Percentiles rank a stretch among this genome's conserved stretches.
These are phyloP conservation scores for Metacarcinus magister DNA, from an alignment of 2,888 invertebrate species.

Conservation along the genomic window DNA sequence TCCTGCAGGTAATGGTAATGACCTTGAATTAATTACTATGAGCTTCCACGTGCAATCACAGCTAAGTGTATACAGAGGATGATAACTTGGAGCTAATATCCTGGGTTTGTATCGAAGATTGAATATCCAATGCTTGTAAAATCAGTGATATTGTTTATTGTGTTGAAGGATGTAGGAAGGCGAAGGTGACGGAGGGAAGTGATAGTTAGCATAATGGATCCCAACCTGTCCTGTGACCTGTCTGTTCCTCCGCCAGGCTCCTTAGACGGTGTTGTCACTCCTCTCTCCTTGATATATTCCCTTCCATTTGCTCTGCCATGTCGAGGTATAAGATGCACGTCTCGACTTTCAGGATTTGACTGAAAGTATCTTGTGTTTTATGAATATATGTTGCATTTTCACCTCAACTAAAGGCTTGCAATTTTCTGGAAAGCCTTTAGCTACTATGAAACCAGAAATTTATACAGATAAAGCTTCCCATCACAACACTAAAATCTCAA, in stretches of 20 bases:
- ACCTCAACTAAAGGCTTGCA: neutral
- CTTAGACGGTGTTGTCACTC: neutral
- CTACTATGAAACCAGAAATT: neutral
- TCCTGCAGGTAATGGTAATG: neutral
- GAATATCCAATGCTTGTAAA: neutral
- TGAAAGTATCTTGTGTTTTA: neutral
- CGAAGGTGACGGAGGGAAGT: neutral
- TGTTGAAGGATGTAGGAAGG: neutral
- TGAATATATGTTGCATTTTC: neutral
- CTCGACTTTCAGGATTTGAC: neutral
- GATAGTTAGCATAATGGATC: slow-evolving; percentile 12
- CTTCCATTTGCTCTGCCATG: neutral
- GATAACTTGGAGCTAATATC: too few species aligned
- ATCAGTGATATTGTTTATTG: neutral
- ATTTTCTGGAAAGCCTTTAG: neutral
- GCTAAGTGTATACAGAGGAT: too few species aligned
- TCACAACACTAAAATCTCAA: too few species aligned
- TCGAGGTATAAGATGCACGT: neutral
- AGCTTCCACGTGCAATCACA: neutral
- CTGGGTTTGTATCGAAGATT: too few species aligned
- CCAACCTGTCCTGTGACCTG: neutral
- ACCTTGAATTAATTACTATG: neutral
- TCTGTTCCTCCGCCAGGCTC: slow-evolving; percentile 15
- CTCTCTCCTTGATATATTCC: neutral
- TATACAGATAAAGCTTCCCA: too few species aligned